A percentile compares a stretch with the other conserved stretches of the same genome.
Conservation (phyloP, 2,113 vertebrate genomes). For the Neomonachus schauinslandi region DNA sequence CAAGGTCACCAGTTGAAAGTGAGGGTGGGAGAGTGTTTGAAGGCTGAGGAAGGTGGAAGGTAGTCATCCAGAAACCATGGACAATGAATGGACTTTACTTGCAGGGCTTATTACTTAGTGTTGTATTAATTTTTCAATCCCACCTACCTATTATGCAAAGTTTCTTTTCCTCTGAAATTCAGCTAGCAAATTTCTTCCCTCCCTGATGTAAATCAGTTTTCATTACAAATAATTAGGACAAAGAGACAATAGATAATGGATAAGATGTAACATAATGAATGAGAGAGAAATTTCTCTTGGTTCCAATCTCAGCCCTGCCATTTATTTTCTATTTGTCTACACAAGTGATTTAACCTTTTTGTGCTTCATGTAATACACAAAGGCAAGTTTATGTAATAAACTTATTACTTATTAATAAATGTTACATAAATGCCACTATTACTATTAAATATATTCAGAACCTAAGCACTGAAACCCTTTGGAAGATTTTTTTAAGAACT, state of each 20-base stretch:
- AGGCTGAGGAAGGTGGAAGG: neutral
- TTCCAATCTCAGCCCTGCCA: neutral
- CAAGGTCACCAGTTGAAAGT: neutral
- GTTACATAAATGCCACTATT: neutral
- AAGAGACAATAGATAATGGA: neutral
- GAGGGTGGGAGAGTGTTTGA: neutral
- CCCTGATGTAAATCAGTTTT: neutral
- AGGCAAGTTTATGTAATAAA: neutral
- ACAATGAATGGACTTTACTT: neutral
- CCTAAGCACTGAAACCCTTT: neutral
- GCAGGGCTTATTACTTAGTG: neutral
- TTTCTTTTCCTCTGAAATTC: neutral
- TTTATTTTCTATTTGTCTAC: neutral
- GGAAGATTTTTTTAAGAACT: neutral
- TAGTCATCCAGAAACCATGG: neutral
- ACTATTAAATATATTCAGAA: neutral
- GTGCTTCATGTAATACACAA: neutral
- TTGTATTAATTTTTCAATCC: neutral
- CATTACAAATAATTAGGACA: neutral
- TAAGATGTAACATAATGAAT: neutral
- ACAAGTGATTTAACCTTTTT: neutral
- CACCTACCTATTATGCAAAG: neutral
- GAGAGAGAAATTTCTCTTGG: neutral
- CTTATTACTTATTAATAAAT: no score
- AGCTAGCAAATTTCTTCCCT: neutral